A percentile compares a stretch with the other conserved stretches of the same genome.
phyloP scores from a whole-genome alignment of 1,140 invertebrate species.

The Trachelipus rathkii region DNA sequence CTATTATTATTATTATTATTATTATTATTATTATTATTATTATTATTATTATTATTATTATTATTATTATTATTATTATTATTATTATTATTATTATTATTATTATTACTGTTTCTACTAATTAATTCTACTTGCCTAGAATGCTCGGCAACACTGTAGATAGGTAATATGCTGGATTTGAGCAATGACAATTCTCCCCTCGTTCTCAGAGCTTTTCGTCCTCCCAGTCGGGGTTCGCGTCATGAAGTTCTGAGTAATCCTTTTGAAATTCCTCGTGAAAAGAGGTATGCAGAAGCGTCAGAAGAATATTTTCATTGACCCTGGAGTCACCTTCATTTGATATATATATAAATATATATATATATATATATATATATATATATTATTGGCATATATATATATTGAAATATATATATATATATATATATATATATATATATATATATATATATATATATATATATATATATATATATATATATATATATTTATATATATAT shows the following conservation, averaged over 20 bases:
- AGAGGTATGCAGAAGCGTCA: constrained; percentile 68
- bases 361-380: too few relatives aligned
- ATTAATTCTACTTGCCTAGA: constrained; percentile 53
- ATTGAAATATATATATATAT: too few relatives aligned
- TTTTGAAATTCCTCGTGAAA: constrained; percentile 34
- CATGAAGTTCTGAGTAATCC: constrained; percentile 29
- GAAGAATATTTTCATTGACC: constrained; percentile 59
- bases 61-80: not conserved
- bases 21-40: not conserved
- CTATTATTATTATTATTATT: not conserved
- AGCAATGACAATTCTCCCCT: constrained; percentile 54
- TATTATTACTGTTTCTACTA: not conserved
- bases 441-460: too few relatives aligned
- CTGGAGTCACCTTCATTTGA: constrained; percentile 55
- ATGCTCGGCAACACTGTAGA: constrained; percentile 53
- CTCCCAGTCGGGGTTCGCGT: constrained; percentile 68
- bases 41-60: not conserved
- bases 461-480: too few relatives aligned
- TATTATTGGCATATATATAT: too few relatives aligned
- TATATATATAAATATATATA: too few relatives aligned
- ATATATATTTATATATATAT: too few relatives aligned
- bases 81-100: not conserved
- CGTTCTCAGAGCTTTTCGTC: constrained; percentile 62
- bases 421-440: too few relatives aligned
- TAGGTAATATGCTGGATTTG: constrained; percentile 63